These are phyloP conservation scores for Petrolisthes manimaculis DNA, from an alignment of 2,888 invertebrate genomes.

Conservation along the genomic window DNA sequence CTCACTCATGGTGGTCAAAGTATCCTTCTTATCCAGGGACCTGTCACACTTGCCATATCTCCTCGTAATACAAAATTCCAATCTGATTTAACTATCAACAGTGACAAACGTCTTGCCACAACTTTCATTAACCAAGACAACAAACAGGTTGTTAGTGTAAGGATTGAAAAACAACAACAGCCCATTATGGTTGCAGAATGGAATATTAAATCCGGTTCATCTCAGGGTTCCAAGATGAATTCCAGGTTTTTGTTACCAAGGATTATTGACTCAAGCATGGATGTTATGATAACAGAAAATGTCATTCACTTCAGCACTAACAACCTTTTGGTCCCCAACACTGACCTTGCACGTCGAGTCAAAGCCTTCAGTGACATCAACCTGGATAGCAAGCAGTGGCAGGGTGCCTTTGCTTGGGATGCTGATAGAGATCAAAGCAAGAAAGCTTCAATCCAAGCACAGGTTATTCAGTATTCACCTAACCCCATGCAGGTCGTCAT, in stretches of 20 bases:
- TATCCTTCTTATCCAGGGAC: slow-evolving; percentile 18
- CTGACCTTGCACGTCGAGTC: slow-evolving; percentile 1
- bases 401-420: slow-evolving; percentile 33
- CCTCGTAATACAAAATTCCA: not conserved
- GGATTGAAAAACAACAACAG: not conserved
- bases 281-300: not conserved
- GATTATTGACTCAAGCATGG: slow-evolving; percentile 5
- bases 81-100: slow-evolving; percentile 23
- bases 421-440: slow-evolving; percentile 31
- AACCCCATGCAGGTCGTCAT: not conserved
- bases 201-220: not conserved
- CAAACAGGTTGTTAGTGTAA: not conserved
- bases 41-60: slow-evolving; percentile 15
- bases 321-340: not conserved
- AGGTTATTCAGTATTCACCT: not conserved
- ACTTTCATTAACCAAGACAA: not conserved
- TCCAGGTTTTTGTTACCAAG: not conserved
- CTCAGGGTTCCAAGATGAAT: not conserved
- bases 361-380: slow-evolving; percentile 32
- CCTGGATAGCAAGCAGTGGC: not conserved
- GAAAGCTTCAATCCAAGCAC: slow-evolving; percentile 15
- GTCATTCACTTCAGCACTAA: slow-evolving; percentile 25
- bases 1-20: not conserved
- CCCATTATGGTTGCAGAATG: not conserved
- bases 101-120: not conserved